Evolutionary conservation across 2,113 vertebrate genomes (phyloP), one percentile per base, ranked within the genome.

Genomic region (Cyrtonyx montezumae): DNA sequence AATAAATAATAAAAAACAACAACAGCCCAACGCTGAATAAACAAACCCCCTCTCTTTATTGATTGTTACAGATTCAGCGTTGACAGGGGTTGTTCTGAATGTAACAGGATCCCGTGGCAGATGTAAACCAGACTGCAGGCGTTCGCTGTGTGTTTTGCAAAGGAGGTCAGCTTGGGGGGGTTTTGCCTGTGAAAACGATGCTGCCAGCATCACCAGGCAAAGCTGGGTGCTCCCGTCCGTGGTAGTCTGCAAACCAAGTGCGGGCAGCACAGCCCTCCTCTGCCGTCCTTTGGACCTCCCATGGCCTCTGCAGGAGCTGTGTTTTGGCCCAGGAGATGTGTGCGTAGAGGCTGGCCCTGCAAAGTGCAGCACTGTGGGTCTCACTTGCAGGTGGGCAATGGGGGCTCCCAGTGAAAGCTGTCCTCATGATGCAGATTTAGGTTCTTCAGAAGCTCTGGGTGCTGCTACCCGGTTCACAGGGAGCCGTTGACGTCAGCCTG

Each of bases 11-110:
- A 46, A 28, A 59, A 20, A 63, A 3, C 18, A 30, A 67, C n/a
- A 67, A 84, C 0, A 28, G 26, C 51, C 26, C 51, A 53, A 53
- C 51, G 15, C 51, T 9, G 36, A 95, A 92, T 75, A 91, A 95
- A 93, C 79, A 83, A 91, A 88, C 85, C 58, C 79, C 53, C 84
- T 91, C 63, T 74, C 84, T 91, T 91, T 91, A 91, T 96, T 84
- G 95, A 95, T 90, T 93, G 91, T 91, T 90, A 92, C 92, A 84
- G 76, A 95, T 95, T 95, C 95, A 91, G 92, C n/a, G 86, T 95
- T 96, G 96, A 92, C 93, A 94, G 84, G 68, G 92, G 93, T 91
- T 92, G 76, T 90, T 94, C 88, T 79, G 95, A 96, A 68, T 74
- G 81, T 93, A 95, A 94, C 95, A 91, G 93, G 89, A 96, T 95